Conservation (phyloP, 2,888 invertebrate species). For the Scelioninae gen. 2 region DNA sequence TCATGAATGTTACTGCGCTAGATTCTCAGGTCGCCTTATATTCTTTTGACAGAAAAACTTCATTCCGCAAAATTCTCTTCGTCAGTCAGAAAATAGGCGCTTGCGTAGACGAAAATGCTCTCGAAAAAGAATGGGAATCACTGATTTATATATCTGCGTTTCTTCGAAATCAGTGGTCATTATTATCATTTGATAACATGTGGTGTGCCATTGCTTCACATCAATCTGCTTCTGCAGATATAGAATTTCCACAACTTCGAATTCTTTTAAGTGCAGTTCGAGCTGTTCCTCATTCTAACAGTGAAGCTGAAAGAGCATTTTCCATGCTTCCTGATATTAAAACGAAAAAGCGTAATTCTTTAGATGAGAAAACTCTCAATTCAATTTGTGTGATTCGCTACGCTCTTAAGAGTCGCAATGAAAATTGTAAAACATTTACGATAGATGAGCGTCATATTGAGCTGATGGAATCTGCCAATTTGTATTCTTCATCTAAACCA, state of each 20-base stretch:
- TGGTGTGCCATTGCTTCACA: background rate
- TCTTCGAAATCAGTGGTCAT: too few species aligned
- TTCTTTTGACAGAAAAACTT: too few species aligned
- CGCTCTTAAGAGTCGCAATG: background rate
- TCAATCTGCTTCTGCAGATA: background rate
- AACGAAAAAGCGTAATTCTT: background rate
- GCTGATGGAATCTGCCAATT: background rate
- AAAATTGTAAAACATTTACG: background rate
- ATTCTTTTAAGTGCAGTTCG: background rate
- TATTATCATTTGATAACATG: background rate
- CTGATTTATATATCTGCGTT: background rate
- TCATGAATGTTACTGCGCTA: too few species aligned
- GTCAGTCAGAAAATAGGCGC: background rate
- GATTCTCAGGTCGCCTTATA: too few species aligned
- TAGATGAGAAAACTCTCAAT: background rate
- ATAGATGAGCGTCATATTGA: background rate
- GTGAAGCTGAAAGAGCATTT: constrained; percentile 10
- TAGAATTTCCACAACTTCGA: constrained; percentile 4
- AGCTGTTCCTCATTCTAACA: constrained; percentile 19
- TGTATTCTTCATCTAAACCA: background rate
- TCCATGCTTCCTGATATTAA: background rate
- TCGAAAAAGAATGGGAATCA: background rate
- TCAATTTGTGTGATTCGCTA: background rate
- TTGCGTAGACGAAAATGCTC: background rate
- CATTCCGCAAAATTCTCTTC: too few species aligned